Evolutionary conservation across 2,797 vertebrate species (phyloP), one percentile per base, ranked within the genome.

Genomic region (Sebastes itinus): DNA sequence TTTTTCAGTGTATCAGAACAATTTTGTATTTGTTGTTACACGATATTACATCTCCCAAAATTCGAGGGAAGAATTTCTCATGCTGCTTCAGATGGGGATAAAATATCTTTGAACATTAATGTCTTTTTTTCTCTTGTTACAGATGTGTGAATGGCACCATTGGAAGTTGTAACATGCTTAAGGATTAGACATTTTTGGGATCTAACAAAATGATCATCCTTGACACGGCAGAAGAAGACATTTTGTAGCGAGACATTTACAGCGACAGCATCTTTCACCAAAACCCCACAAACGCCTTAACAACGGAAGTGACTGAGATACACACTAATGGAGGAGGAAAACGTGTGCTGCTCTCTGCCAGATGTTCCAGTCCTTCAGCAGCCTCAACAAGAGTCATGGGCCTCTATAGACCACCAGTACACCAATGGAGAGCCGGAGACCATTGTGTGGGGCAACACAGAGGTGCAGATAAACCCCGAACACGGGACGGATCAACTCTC

Each of bases 281-380:
- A 60, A 27, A 84, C 72, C 62, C 32, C 49, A 55, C 38, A 72
- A 49, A 32, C 46, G 30, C 33, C 64, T 66, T 59, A 42, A 52
- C 54, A 60, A 63, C 38, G 2, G 65, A 58, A 61, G 77, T 69
- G 59, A 84, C 67, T 42, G 30, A 84, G 62, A 76, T 27, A 62
- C 72, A 72, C 20, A 70, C 87, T 80, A 66, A 95, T 95, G 94
- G 94, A 93, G 84, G 90, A 92, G 79, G 89, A 89, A 84, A 77
- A 62, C 76, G 7, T 70, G 35, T 49, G 56, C 75, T 80, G 81
- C 77, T 82, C 86, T 69, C 70, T 52, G 52, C 64, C 77, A 22
- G 78, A 89, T 66, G 4, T 30, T 55, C 59, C 84, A 69, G 72
- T 71, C 27, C 42, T 67, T 58, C 83, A 59, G 35, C 70, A 25